Evolutionary conservation across 2,113 vertebrate genomes (phyloP), one percentile per base, ranked within the genome.

Genomic region (Arothron firmamentum): DNA sequence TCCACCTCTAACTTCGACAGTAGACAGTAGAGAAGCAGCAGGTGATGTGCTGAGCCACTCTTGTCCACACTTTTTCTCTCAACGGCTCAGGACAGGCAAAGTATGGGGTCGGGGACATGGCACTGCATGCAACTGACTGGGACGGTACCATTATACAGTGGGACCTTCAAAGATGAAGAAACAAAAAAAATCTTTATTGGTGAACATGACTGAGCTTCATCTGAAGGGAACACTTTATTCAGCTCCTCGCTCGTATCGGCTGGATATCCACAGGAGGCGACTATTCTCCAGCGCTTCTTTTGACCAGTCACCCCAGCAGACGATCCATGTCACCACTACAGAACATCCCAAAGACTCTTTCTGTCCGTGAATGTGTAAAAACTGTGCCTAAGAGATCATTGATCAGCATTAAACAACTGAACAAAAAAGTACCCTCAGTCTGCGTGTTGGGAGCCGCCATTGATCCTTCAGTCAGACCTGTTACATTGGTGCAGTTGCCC

Each of bases 1-100:
- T 88, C 89, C 60, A 87, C 91, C 85, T 87, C 92, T 64, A 87
- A 88, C 69, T 88, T 92, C 62, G 92, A 87, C 85, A 85, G 90
- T 18, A 74, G 78, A 78, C 75, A 83, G 55, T 86, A 83, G 55
- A 67, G 23, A 70, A 28, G 59, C 57, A 74, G 7, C 16, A 20
- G 65, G 52, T 18, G 21, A 56, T n/a, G 50, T 59, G 50, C 47
- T 58, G 34, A 42, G 9, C 56, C 62, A 69, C 52, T 48, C 46
- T 38, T 47, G 45, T n/a, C 1, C 45, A 47, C 45, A 16, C 7
- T 16, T 47, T n/a, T 47, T 25, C 62, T 60, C 31, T 68, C 55
- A 56, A 62, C 58, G n/a, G 56, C 63, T 57, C 55, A 54, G 59
- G 62, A 73, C 55, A 65, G 62, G 68, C 67, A 28, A 58, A 64